Conservation (phyloP, 2,113 vertebrate genomes). For the Brienomyrus longianalis region DNA sequence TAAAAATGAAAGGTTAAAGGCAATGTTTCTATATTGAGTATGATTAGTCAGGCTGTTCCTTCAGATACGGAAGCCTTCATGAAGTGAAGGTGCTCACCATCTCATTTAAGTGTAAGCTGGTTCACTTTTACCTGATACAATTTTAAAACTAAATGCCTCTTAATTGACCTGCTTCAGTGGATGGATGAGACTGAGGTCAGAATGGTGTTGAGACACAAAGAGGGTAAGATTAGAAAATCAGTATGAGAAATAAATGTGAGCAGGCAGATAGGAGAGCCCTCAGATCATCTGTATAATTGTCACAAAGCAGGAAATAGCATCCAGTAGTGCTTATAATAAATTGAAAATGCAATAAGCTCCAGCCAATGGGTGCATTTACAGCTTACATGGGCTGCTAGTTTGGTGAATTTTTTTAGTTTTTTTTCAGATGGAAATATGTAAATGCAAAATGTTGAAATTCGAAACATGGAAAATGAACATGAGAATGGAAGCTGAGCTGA, state of each 20-base stretch:
- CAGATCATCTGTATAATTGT: slow-evolving; percentile 50
- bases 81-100: not conserved
- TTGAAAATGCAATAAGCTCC: not conserved
- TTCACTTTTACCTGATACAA: not conserved
- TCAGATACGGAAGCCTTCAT: not conserved
- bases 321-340: slow-evolving; percentile 1
- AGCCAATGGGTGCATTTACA: not conserved
- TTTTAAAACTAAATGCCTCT: not conserved
- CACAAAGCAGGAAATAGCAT: not conserved
- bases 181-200: not conserved
- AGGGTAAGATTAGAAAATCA: slow-evolving; percentile 32
- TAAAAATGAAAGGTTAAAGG: not conserved
- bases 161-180: slow-evolving; percentile 1
- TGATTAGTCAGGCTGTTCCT: not conserved
- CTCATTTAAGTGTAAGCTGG: not conserved
- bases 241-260: slow-evolving; percentile 36
- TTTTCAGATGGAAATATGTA: not conserved
- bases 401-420: not conserved
- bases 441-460: not conserved
- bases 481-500: not conserved
- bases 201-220: not conserved
- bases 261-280: slow-evolving; percentile 39
- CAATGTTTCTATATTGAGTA: not conserved
- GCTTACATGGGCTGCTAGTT: not conserved
- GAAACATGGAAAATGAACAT: not conserved